Evolutionary conservation across 2,888 invertebrate species (phyloP), one percentile per base, ranked within the genome.

Genomic region (Hedya salicella): DNA sequence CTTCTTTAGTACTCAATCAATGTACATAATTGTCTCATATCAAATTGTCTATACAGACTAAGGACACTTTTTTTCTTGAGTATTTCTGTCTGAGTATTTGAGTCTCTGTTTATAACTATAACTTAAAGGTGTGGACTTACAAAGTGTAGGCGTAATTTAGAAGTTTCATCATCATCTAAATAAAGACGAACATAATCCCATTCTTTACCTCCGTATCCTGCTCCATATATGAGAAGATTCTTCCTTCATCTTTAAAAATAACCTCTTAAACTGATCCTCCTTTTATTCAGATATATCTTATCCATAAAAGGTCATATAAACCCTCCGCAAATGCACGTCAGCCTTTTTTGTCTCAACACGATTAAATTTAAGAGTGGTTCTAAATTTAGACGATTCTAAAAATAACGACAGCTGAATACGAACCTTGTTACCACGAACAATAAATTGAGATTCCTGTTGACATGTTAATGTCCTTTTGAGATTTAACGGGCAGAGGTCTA

Each of bases 311-410:
- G 36, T 36, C 9, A 36, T 36, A 1, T 36, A 36, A 1, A 13
- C 36, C 9, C 9, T 36, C 2, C 36, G 6, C 25, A n/a, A 25
- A 25, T 25, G 36, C 9, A 2, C 9, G 9, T 36, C 6, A 36
- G 36, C 13, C 36, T 2, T 36, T 36, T 36, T 36, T 1, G 36
- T 9, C 8, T 13, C 9, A 1, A 9, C 9, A 11, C 11, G 0
- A 2, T 11, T 36, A 9, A 36, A 11, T 36, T 36, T 9, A 36
- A 6, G 50, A 54, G 53, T 54, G 53, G 46, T 62, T 36, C 62
- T 54, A 62, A 62, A 54, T 62, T 62, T 62, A 62, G 53, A 19
- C 25, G 8, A n/a, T n/a, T 36, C 53, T 54, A 53, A 21, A 54
- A 36, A 54, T 62, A 50, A 13, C 8, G 25, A 17, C 53, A 54